phyloP scores from a whole-genome alignment of 2,113 vertebrate genomes.

The Prunella himalayana region DNA sequence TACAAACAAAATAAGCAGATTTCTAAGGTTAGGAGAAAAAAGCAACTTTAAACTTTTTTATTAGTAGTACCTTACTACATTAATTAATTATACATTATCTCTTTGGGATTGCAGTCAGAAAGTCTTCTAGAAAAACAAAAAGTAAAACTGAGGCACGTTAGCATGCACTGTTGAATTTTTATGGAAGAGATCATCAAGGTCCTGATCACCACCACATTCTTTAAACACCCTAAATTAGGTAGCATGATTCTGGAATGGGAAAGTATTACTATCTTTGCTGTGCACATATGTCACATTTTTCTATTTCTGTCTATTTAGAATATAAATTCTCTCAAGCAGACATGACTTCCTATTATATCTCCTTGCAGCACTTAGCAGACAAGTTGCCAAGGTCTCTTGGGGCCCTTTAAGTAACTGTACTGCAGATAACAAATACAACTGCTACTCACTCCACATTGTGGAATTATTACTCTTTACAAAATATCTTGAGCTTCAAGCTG shows the following conservation, averaged over 20 bases:
- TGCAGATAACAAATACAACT: background rate
- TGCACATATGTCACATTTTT: background rate
- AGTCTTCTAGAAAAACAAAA: background rate
- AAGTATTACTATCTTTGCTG: background rate
- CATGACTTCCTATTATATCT: background rate
- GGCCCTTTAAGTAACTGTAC: background rate
- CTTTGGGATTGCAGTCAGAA: background rate
- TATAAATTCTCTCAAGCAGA: background rate
- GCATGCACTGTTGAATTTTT: background rate
- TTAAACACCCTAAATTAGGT: background rate
- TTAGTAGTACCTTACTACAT: background rate
- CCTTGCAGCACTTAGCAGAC: background rate
- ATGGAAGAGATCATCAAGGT: fast-evolving
- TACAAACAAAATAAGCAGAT: conserved; percentile 16
- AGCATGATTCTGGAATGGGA: background rate
- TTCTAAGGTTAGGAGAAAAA: background rate
- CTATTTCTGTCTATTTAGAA: background rate
- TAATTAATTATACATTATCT: background rate
- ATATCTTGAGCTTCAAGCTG: background rate
- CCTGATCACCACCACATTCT: background rate
- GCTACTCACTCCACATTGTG: background rate
- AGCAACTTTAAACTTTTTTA: background rate
- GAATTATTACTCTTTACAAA: background rate
- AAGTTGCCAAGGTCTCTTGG: background rate
- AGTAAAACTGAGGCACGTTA: background rate